These are phyloP conservation scores for Zygothrica quintamaculata DNA, from an alignment of 2,888 invertebrate genomes.

Conservation along the genomic window DNA sequence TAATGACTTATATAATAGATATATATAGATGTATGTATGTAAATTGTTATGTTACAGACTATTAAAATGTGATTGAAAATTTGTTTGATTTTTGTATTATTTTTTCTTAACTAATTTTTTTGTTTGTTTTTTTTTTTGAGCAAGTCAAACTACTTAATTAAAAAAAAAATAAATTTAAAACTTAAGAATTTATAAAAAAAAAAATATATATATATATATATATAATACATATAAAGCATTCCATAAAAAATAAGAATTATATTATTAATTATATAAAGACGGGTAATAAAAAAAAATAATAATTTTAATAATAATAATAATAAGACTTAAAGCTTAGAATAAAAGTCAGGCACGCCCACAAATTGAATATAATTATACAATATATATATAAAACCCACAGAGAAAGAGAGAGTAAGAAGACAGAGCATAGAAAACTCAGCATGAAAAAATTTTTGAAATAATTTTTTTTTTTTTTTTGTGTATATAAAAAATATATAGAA, in stretches of 20 bases:
- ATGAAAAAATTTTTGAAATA: too few relatives aligned
- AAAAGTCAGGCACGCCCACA: constrained; percentile 56
- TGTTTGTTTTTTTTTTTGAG: constrained; percentile 55
- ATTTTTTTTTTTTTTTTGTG: too few relatives aligned
- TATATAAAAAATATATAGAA: too few relatives aligned
- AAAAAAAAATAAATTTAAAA: constrained; percentile 45
- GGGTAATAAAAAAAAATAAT: constrained; percentile 46
- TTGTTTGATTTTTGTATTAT: constrained; percentile 8
- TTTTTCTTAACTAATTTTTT: constrained; percentile 1
- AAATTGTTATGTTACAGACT: constrained; percentile 17
- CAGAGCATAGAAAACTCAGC: constrained; percentile 35
- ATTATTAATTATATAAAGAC: constrained; percentile 50
- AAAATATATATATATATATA: constrained; percentile 18
- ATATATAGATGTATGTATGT: constrained; percentile 1
- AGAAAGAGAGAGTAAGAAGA: too few relatives aligned
- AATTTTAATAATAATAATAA: constrained; percentile 10
- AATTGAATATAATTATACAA: constrained; percentile 13
- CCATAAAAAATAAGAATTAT: constrained; percentile 20
- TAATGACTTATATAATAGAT: constrained; percentile 1
- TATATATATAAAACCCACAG: constrained; percentile 41
- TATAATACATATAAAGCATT: neutral
- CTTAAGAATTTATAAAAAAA: constrained; percentile 37
- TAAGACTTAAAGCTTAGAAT: constrained; percentile 28
- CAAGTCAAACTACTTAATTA: constrained; percentile 70
- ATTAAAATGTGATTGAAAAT: constrained; percentile 27